phyloP scores from a whole-genome alignment of 2,797 vertebrate genomes.

The Anguilla pacifica region DNA sequence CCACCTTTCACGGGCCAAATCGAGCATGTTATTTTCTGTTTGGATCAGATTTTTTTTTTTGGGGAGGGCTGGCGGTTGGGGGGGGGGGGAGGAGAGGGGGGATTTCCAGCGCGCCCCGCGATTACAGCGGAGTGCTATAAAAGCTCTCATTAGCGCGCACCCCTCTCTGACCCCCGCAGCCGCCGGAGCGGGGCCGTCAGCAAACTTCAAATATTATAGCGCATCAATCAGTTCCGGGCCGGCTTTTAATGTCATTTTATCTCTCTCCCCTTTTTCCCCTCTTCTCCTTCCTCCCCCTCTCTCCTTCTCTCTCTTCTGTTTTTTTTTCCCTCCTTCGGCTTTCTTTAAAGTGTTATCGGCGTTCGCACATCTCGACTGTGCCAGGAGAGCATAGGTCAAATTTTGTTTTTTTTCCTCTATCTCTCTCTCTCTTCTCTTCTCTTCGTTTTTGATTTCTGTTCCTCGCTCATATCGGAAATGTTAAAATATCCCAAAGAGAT shows the following conservation, averaged over 20 bases:
- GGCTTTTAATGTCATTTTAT: conserved; percentile 81
- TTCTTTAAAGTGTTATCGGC: conserved; percentile 66
- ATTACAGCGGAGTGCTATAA: conserved; percentile 73
- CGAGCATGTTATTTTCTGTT: conserved; percentile 90
- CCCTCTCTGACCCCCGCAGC: conserved; percentile 77
- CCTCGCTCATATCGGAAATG: conserved; percentile 62
- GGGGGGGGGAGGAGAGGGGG: too few species aligned
- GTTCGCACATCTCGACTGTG: conserved; percentile 67
- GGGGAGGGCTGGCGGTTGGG: conserved; percentile 77
- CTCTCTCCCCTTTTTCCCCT: conserved; percentile 57
- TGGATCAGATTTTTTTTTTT: conserved; percentile 78
- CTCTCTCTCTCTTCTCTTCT: background rate
- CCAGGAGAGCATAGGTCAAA: conserved; percentile 73
- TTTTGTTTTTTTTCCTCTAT: conserved; percentile 64
- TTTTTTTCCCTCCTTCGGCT: conserved; percentile 24
- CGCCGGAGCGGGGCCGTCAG: conserved; percentile 82
- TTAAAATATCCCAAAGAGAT: conserved; percentile 74
- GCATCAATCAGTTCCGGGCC: conserved; percentile 85
- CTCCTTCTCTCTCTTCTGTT: conserved; percentile 38
- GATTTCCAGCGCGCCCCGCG: conserved; percentile 62
- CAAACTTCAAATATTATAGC: conserved; percentile 89
- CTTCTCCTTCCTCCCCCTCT: conserved; percentile 63
- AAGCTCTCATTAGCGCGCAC: conserved; percentile 75
- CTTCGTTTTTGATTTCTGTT: conserved; percentile 33
- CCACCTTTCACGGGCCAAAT: conserved; percentile 84